These are phyloP conservation scores for Rhodeus uyekii DNA, from an alignment of 2,797 vertebrate genomes.

Conservation along the genomic window DNA sequence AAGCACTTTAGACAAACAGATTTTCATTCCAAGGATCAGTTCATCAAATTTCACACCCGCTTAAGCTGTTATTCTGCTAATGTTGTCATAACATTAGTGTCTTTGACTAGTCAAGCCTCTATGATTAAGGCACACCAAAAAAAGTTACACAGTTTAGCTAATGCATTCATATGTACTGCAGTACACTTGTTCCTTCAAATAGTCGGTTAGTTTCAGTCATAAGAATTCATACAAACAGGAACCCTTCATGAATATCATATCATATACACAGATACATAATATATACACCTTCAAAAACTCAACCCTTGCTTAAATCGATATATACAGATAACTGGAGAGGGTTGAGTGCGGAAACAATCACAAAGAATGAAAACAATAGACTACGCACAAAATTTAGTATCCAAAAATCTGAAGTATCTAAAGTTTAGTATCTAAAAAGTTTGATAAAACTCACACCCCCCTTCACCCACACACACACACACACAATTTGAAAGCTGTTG, in stretches of 20 bases:
- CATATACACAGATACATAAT: constrained; percentile 24
- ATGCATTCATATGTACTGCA: constrained; percentile 11
- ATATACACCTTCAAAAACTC: constrained; percentile 43
- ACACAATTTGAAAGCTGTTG: neutral
- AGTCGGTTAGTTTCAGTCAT: constrained; percentile 17
- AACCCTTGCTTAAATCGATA: constrained; percentile 37
- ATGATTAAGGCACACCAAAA: constrained; percentile 24
- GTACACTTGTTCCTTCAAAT: constrained; percentile 11
- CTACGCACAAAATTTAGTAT: constrained; percentile 3
- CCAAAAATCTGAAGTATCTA: neutral
- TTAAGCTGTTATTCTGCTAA: neutral
- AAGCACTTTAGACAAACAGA: neutral
- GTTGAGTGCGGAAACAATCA: constrained; percentile 11
- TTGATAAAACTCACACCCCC: neutral
- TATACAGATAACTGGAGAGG: constrained; percentile 45
- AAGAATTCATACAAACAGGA: constrained; percentile 22
- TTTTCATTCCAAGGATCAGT: neutral
- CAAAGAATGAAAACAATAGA: neutral
- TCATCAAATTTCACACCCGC: neutral
- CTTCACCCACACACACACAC: neutral
- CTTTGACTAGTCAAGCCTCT: constrained; percentile 5
- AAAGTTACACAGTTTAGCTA: constrained; percentile 4
- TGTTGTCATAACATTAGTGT: constrained; percentile 20
- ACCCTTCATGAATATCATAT: constrained; percentile 7
- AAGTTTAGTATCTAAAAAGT: neutral